Base-by-base conservation (phyloP, 2,888 invertebrate genomes). In the Yponomeuta cagnagella region DNA sequence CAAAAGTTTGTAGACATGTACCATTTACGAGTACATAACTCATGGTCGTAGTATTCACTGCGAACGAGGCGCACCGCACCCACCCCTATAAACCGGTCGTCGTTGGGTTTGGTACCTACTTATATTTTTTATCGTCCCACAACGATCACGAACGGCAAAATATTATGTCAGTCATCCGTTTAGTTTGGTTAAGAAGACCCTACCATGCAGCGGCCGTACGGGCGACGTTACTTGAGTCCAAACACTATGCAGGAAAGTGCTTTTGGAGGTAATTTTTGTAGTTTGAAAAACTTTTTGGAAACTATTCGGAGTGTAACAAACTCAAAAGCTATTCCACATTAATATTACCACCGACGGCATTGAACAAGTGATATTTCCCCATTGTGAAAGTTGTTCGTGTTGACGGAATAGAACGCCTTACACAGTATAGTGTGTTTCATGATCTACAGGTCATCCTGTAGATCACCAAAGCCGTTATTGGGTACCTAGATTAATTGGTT, bases 121-220 rank as follows among this genome's bases (percentile, higher is more conserved):
- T 33, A 15, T 30, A 66, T 37, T 48, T 33, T 33, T 48, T 15
- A 67, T 37, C n/a, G 48, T 33, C 48, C 67, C n/a, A 15, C 67
- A n/a, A 37, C 80, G 77, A 84, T 84, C 90, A 89, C 90, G 90
- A 83, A 85, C 76, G 73, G 73, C 70, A 76, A 43, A 43, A 72
- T 71, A 75, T 72, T 73, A 76, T 79, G 77, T 78, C 77, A 77
- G 81, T 78, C 73, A 58, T 58, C 12, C 52, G 52, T 58, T 58
- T 58, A 72, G 72, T 74, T 74, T 73, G 74, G 74, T 74, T 74
- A 30, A 12, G 30, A 69, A 72, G 74, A 71, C 74, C 73, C 75
- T 76, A 82, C 74, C 78, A 91, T 92, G 91, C 89, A 90, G 77
- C 83, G 90, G 48, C 90, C 90, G 52, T 89, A 88, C 76, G 76